Percentiles rank a stretch among this genome's conserved stretches.
These are phyloP conservation scores for Chrysochloris asiatica DNA, from an alignment of 2,113 vertebrate species.

Conservation along the genomic window DNA sequence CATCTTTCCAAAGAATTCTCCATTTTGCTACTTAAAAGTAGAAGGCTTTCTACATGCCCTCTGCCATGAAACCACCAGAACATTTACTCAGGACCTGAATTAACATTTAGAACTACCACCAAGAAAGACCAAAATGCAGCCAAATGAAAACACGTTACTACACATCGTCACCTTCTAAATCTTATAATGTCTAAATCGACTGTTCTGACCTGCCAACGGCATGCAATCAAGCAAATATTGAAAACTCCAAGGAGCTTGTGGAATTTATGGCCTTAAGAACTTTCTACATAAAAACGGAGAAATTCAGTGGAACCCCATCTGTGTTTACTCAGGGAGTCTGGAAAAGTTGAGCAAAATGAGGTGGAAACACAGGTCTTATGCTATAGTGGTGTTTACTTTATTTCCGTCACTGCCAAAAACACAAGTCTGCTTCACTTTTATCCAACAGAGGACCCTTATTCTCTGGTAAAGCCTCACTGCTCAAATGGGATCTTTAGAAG, in stretches of 20 bases:
- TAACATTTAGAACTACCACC: conserved; percentile 47
- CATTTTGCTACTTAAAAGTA: conserved; percentile 37
- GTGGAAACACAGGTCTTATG: conserved; percentile 63
- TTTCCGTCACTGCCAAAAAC: conserved; percentile 68
- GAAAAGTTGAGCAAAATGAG: conserved; percentile 67
- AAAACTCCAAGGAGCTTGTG: conserved; percentile 67
- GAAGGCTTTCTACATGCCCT: conserved; percentile 16
- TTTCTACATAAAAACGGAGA: conserved; percentile 66
- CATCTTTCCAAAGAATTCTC: conserved; percentile 27
- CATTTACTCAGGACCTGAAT: conserved; percentile 42
- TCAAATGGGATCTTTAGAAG: conserved; percentile 63
- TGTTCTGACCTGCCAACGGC: conserved; percentile 61
- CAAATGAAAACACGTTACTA: neutral
- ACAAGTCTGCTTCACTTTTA: conserved; percentile 69
- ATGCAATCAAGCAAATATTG: conserved; percentile 54
- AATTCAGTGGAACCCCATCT: conserved; percentile 74
- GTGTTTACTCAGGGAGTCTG: conserved; percentile 78
- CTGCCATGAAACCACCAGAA: conserved; percentile 40
- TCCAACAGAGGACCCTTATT: conserved; percentile 71
- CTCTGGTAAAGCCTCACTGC: conserved; percentile 53
- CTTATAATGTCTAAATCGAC: conserved; percentile 50
- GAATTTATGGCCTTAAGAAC: conserved; percentile 67
- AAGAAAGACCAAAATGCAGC: neutral
- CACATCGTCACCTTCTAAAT: conserved; percentile 60
- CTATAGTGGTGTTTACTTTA: conserved; percentile 67